Base-by-base conservation (phyloP, 2,797 vertebrate species). In the Gadopsis bispinosus region DNA sequence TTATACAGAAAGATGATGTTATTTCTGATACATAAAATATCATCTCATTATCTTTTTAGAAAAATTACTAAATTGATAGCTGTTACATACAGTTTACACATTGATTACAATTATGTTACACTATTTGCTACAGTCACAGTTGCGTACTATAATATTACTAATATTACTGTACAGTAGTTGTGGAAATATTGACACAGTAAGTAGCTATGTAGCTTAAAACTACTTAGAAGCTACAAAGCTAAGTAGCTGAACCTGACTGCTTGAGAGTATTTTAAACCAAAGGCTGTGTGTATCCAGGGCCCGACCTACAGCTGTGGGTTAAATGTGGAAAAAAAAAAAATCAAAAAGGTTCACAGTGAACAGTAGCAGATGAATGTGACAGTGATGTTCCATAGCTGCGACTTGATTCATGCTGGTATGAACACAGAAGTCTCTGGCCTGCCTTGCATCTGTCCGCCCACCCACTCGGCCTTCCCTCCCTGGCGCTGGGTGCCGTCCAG, bases 381-480 rank as follows among this genome's bases (percentile, higher is more conserved):
- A 72, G 74, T 31, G 50, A 75, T 77, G 79, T 41, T 79, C 26
- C 45, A 59, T 62, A 39, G 69, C 65, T 59, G 35, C 10, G 45
- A 22, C 73, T 80, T 72, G 83, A 79, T 74, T 87, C 76, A 62
- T 43, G 63, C 70, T 65, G 73, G 33, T 81, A 33, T 16, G 63
- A 83, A 69, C 75, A 83, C 50, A 82, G 64, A 71, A 77, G 80
- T 83, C 60, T 78, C 31, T 75, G 83, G 71, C 80, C 83, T 75
- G 70, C 19, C 43, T 77, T 5, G 63, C 85, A 80, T 87, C 83
- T 79, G 77, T 88, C 77, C 17, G 22, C 71, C 79, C 83, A 78
- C 69, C 75, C 79, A 43, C 66, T 63, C 22, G 1, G 63, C 71
- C 55, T 56, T 45, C 73, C 75, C 69, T 69, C 26, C 53, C 37